Percentiles rank a stretch among this genome's conserved stretches.
These are phyloP conservation scores for Mythimna lalbum DNA, from an alignment of 2,888 invertebrate genomes.

Conservation along the genomic window DNA sequence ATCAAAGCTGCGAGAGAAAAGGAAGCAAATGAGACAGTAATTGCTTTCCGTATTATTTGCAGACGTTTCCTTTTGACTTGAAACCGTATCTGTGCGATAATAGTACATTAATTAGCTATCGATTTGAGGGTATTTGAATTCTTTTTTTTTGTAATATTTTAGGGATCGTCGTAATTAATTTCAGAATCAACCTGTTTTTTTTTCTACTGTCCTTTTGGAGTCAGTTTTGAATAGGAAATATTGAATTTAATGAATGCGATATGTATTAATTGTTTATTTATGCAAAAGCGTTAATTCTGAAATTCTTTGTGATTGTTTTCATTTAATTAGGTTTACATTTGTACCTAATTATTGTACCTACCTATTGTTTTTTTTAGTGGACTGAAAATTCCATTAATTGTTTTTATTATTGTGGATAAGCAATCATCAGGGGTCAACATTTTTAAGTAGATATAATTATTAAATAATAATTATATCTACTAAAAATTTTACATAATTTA, in stretches of 20 bases:
- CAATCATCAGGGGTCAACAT: too few relatives aligned
- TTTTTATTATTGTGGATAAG: too few relatives aligned
- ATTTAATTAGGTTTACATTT: background rate
- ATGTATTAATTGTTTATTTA: background rate
- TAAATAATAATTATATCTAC: too few relatives aligned
- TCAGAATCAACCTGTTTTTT: slow-evolving; percentile 22
- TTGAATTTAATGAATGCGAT: background rate
- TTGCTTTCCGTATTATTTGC: slow-evolving; percentile 83
- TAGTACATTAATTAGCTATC: slow-evolving; percentile 43
- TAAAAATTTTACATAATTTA: too few relatives aligned
- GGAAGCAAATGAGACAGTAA: slow-evolving; percentile 85
- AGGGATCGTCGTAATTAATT: slow-evolving; percentile 46
- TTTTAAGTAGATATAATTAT: too few relatives aligned
- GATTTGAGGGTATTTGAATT: slow-evolving; percentile 48
- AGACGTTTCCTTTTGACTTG: slow-evolving; percentile 74
- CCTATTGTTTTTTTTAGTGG: too few relatives aligned
- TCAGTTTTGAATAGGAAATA: background rate
- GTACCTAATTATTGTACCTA: too few relatives aligned
- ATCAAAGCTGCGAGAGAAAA: slow-evolving; percentile 80
- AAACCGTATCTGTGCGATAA: too few relatives aligned
- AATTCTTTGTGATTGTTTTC: background rate
- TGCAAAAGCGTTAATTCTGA: background rate
- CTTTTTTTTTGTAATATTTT: slow-evolving; percentile 30
- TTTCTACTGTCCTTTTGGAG: background rate
- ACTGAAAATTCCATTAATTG: too few relatives aligned